A percentile compares a stretch with the other conserved stretches of the same genome.
Evolutionary conservation across 35 echinoderm and acorn worm genomes (phyloP).

Genomic region (Chiridota heheva): DNA sequence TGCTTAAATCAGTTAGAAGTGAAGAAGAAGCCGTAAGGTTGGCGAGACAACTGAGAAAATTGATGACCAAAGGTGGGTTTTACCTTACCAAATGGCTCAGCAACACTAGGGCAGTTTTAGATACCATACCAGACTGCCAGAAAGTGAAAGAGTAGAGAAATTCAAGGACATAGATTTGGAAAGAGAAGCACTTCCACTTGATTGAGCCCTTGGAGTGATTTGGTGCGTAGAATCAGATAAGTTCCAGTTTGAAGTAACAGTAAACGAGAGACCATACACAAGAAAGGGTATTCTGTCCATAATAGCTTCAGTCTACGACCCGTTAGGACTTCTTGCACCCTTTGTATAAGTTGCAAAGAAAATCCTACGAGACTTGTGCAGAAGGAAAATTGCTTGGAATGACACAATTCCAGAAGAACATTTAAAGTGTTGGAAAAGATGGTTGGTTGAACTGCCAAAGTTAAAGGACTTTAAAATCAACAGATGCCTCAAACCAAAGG

Average conservation of each 20-base stretch:
- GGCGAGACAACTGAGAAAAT: constrained; percentile 25
- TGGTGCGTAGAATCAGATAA: constrained; percentile 58
- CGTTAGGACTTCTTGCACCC: constrained; percentile 55
- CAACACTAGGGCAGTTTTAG: constrained; percentile 38
- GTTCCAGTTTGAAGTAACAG: constrained; percentile 37
- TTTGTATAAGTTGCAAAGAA: constrained; percentile 57
- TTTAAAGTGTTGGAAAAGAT: constrained; percentile 43
- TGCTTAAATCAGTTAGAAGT: constrained; percentile 40
- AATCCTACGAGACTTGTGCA: constrained; percentile 72
- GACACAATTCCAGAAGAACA: constrained; percentile 48
- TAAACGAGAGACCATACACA: constrained; percentile 42
- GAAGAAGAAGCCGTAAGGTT: constrained; percentile 35
- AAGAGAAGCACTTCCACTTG: constrained; percentile 33
- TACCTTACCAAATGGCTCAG: constrained; percentile 47
- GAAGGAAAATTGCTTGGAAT: constrained; percentile 60
- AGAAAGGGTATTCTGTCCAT: constrained; percentile 49
- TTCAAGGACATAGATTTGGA: constrained; percentile 60
- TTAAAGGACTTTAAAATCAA: constrained; percentile 32
- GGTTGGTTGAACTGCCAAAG: constrained; percentile 60
- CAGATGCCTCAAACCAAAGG: constrained; percentile 51
- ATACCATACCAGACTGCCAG: constrained; percentile 31
- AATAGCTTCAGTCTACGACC: constrained; percentile 73
- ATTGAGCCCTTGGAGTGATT: constrained; percentile 59
- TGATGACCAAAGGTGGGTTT: constrained; percentile 30
- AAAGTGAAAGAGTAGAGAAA: constrained; percentile 23